Percentiles rank a stretch among this genome's conserved stretches.
Evolutionary conservation across 2,113 vertebrate genomes (phyloP).

Genomic region (Castor canadensis): DNA sequence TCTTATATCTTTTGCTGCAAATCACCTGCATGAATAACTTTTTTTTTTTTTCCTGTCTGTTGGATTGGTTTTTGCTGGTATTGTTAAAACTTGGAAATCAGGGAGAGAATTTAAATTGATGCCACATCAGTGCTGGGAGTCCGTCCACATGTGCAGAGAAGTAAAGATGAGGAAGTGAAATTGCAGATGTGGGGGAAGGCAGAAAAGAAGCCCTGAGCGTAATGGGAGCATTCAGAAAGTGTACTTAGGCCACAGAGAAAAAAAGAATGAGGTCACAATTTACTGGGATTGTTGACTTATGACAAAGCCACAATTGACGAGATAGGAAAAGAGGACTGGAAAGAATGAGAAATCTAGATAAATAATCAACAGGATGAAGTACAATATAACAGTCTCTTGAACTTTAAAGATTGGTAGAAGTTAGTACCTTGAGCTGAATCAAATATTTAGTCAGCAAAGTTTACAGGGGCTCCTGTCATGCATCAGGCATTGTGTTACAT

Average conservation of each 20-base stretch:
- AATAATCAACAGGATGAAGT: background rate
- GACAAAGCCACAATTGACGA: slow-evolving; percentile 1
- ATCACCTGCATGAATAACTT: background rate
- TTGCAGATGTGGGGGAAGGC: background rate
- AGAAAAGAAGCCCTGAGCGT: background rate
- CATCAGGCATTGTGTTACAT: background rate
- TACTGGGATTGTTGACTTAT: background rate
- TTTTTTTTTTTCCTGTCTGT: background rate
- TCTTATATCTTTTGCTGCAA: slow-evolving; percentile 7
- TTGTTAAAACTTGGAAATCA: background rate
- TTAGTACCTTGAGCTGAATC: background rate
- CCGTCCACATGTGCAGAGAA: background rate
- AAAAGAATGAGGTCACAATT: background rate
- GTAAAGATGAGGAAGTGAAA: background rate
- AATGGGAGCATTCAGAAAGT: background rate
- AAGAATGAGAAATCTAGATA: background rate
- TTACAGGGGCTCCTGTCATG: background rate
- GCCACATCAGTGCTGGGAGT: background rate
- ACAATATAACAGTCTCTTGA: background rate
- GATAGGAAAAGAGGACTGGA: background rate
- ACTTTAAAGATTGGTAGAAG: background rate
- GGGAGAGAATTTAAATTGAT: slow-evolving; percentile 46
- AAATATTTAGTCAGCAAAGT: background rate
- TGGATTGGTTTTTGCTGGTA: background rate
- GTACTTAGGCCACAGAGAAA: background rate